A percentile compares a stretch with the other conserved stretches of the same genome.
These are phyloP conservation scores for Rhyacophila evoluta DNA, from an alignment of 2,888 invertebrate genomes.

Conservation along the genomic window DNA sequence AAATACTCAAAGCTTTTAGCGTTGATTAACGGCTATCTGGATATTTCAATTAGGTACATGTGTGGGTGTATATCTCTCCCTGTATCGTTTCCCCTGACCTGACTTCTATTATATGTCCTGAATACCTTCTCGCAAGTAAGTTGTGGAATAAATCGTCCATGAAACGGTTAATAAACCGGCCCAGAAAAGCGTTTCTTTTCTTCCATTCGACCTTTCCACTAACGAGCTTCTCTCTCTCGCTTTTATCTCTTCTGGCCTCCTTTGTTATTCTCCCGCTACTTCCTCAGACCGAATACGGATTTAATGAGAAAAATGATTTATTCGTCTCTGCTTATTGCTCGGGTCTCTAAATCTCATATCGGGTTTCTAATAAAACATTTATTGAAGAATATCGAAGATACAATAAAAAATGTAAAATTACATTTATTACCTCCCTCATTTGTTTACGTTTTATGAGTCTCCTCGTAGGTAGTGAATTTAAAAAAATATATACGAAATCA, in stretches of 20 bases:
- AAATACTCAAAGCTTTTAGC: not conserved
- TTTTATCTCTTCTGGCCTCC: not conserved
- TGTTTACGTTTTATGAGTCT: no score
- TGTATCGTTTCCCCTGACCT: not conserved
- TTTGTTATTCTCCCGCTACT: not conserved
- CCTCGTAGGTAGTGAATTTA: no score
- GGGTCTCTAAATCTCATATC: not conserved
- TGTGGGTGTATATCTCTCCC: not conserved
- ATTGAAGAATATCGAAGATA: no score
- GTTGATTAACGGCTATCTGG: not conserved
- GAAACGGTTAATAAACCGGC: not conserved
- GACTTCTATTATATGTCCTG: not conserved
- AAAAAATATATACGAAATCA: no score
- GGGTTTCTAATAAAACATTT: not conserved
- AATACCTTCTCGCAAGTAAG: not conserved
- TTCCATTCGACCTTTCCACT: constrained; percentile 10
- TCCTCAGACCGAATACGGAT: not conserved
- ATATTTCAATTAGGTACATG: not conserved
- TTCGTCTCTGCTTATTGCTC: not conserved
- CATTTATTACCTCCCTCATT: no score
- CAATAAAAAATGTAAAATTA: no score
- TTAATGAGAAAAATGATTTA: constrained; percentile 22
- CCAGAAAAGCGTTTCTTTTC: constrained; percentile 7
- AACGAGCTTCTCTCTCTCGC: not conserved
- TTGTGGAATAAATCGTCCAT: not conserved